Conservation (phyloP, 2,888 invertebrate genomes). For the Eugnorisma glareosa region DNA sequence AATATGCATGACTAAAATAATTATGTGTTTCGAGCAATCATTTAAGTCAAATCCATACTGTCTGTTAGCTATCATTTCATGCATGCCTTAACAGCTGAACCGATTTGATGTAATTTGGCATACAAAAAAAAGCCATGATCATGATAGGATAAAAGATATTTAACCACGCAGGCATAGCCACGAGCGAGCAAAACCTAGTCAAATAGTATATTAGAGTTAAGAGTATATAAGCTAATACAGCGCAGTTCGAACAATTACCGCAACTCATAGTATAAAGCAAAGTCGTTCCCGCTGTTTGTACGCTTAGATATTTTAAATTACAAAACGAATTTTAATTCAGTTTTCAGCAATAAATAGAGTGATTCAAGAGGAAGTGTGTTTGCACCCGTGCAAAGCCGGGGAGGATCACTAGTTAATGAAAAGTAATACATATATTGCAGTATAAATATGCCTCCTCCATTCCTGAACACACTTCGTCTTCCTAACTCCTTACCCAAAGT, state of each 20-base stretch:
- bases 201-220: neutral
- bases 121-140: neutral
- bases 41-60: neutral
- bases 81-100: neutral
- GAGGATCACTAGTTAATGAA: too few species aligned
- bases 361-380: too few species aligned
- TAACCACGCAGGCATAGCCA: neutral
- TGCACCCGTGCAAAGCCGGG: too few species aligned
- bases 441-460: slow-evolving; percentile 37
- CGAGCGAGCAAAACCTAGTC: neutral
- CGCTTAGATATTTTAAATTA: too few species aligned
- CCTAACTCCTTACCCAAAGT: slow-evolving; percentile 19
- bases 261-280: neutral
- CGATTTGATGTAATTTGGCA: neutral
- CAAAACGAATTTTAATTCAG: too few species aligned
- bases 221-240: neutral
- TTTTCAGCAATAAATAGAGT: too few species aligned
- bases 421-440: neutral
- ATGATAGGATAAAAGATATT: neutral
- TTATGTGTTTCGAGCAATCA: neutral
- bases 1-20: neutral
- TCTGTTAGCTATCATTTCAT: neutral
- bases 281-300: too few species aligned
- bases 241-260: neutral
- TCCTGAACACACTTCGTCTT: slow-evolving; percentile 29